A percentile compares a stretch with the other conserved stretches of the same genome.
Evolutionary conservation across 2,113 vertebrate genomes (phyloP).

Genomic region (Ammodramus savannarum): DNA sequence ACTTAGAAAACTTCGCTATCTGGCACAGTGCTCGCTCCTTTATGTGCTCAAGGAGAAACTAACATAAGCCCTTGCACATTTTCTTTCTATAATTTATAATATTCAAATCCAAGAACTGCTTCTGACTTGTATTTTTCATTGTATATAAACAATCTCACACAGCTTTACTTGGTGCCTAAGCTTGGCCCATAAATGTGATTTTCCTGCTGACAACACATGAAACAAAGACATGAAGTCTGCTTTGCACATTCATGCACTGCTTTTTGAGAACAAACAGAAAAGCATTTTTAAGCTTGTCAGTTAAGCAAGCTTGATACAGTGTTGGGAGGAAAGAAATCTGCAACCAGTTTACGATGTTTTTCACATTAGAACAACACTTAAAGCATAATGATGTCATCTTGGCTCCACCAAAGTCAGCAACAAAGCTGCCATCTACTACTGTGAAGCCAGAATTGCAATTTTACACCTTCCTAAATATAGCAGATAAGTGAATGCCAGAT

Average conservation of each 20-base stretch:
- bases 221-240: background rate
- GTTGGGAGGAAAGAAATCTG: background rate
- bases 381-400: constrained; percentile 24
- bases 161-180: background rate
- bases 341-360: constrained; percentile 24
- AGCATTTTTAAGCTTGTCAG: background rate
- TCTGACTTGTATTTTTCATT: background rate
- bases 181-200: background rate
- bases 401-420: background rate
- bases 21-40: background rate
- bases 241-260: background rate
- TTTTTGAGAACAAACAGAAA: constrained; percentile 6
- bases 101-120: background rate
- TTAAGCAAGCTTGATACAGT: background rate
- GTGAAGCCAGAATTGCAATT: background rate
- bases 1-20: background rate
- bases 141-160: background rate
- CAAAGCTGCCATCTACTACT: background rate
- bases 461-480: background rate
- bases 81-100: background rate
- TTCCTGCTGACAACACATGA: background rate
- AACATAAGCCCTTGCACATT: background rate
- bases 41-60: background rate
- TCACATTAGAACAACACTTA: constrained; percentile 20
- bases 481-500: background rate